phyloP scores from a whole-genome alignment of 2,113 vertebrate genomes.

The Mohoua ochrocephala region DNA sequence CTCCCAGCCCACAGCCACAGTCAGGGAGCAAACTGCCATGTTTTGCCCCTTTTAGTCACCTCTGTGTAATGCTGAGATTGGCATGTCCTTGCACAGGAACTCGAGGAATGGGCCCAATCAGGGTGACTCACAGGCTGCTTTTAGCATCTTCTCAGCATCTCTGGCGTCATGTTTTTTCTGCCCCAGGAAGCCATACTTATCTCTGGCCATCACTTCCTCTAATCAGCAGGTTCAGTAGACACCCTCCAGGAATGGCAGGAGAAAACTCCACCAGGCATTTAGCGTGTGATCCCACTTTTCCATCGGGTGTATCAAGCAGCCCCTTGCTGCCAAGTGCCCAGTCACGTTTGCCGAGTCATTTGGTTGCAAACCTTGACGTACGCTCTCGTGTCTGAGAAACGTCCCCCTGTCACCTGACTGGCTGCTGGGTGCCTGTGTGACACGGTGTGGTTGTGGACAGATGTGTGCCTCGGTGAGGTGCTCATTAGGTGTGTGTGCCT shows the following conservation, averaged over 20 bases:
- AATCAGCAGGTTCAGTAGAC: neutral
- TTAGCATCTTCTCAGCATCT: slow-evolving; percentile 9
- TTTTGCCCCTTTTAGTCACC: slow-evolving; percentile 15
- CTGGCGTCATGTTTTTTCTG: neutral
- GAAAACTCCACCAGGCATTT: neutral
- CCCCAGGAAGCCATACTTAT: slow-evolving; percentile 37
- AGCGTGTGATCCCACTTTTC: neutral
- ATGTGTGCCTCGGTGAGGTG: neutral
- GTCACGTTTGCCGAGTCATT: neutral
- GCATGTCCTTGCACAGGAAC: slow-evolving; percentile 17
- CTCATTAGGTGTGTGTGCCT: neutral
- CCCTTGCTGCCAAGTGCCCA: neutral
- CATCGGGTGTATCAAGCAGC: neutral
- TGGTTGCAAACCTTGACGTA: neutral
- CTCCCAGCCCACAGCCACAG: neutral
- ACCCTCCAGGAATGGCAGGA: slow-evolving; percentile 3
- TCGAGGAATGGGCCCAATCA: slow-evolving; percentile 37
- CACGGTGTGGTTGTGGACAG: neutral
- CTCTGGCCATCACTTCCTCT: slow-evolving; percentile 49
- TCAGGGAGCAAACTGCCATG: neutral
- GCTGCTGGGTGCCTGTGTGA: neutral
- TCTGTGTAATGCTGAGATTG: neutral
- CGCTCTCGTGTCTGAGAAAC: neutral
- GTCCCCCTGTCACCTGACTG: neutral
- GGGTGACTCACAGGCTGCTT: slow-evolving; percentile 33